A percentile compares a stretch with the other conserved stretches of the same genome.
Conservation (phyloP, 1,140 invertebrate genomes). For the Drosophila micromelanica region DNA sequence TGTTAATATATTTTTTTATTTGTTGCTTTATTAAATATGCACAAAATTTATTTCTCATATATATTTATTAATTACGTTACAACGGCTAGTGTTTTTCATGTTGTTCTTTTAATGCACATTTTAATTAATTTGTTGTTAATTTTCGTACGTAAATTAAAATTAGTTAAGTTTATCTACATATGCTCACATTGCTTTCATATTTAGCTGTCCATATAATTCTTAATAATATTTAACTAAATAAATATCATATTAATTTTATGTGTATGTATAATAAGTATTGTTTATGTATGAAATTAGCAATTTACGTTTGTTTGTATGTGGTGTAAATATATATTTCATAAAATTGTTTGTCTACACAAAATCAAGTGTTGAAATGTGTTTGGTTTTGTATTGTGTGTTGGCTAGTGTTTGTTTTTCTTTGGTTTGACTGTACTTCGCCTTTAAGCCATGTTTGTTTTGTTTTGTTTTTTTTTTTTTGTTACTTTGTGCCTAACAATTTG, state of each 20-base stretch:
- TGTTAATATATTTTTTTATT: slow-evolving; percentile 5
- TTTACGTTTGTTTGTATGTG: slow-evolving; percentile 16
- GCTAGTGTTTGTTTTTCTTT: slow-evolving; percentile 60
- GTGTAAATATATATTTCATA: slow-evolving; percentile 41
- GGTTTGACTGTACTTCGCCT: slow-evolving; percentile 54
- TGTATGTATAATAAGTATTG: slow-evolving; percentile 34
- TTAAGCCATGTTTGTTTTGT: slow-evolving; percentile 29
- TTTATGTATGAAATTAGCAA: slow-evolving; percentile 24
- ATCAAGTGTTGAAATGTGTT: slow-evolving; percentile 45
- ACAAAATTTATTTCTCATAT: slow-evolving; percentile 34
- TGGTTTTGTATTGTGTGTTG: slow-evolving; percentile 55
- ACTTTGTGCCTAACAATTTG: slow-evolving; percentile 36
- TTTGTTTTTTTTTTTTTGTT: background rate
- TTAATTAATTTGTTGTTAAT: slow-evolving; percentile 25
- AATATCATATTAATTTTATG: slow-evolving; percentile 52
- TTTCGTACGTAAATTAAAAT: slow-evolving; percentile 61
- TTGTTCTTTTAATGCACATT: slow-evolving; percentile 29
- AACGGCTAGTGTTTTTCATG: slow-evolving; percentile 58
- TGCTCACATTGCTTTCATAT: slow-evolving; percentile 58
- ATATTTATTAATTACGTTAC: slow-evolving; percentile 26
- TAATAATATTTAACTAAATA: slow-evolving; percentile 78
- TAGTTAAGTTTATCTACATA: slow-evolving; percentile 76
- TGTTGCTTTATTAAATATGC: slow-evolving; percentile 15
- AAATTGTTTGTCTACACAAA: slow-evolving; percentile 21
- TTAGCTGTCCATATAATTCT: slow-evolving; percentile 64